These are phyloP conservation scores for Progne subis DNA, from an alignment of 2,113 vertebrate genomes.

Conservation along the genomic window DNA sequence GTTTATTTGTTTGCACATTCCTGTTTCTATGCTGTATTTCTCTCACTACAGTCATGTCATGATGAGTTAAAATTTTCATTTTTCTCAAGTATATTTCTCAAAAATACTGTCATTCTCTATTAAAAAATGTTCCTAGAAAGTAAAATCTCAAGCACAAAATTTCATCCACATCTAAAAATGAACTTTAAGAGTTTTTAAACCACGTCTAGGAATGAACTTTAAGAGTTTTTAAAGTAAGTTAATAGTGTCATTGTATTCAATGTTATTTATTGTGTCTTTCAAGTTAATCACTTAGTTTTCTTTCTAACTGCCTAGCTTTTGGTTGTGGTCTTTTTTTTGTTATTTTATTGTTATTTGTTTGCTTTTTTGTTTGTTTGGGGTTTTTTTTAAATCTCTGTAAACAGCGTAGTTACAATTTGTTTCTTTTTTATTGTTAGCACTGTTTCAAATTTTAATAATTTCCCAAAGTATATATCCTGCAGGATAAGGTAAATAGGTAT, in stretches of 20 bases:
- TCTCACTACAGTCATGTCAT: neutral
- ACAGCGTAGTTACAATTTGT: neutral
- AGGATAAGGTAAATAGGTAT: neutral
- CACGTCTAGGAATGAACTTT: neutral
- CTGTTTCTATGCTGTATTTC: rapidly evolving
- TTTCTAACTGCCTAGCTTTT: neutral
- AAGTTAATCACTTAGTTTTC: neutral
- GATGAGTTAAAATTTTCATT: neutral
- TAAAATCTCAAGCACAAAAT: neutral
- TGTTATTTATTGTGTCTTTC: neutral
- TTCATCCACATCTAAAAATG: neutral
- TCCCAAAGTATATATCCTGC: neutral
- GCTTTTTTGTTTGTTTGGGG: too few species aligned
- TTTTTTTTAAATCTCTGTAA: neutral
- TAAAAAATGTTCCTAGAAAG: neutral
- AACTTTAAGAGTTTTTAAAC: neutral
- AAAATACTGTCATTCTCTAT: neutral
- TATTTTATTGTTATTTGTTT: too few species aligned
- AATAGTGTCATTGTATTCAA: neutral
- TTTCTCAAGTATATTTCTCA: neutral
- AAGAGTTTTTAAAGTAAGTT: neutral
- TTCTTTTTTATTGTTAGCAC: neutral
- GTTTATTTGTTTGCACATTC: neutral
- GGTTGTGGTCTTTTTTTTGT: too few species aligned
- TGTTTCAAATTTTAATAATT: neutral